A percentile compares a stretch with the other conserved stretches of the same genome.
phyloP scores from a whole-genome alignment of 2,113 vertebrate species.

The Vanacampus margaritifer region DNA sequence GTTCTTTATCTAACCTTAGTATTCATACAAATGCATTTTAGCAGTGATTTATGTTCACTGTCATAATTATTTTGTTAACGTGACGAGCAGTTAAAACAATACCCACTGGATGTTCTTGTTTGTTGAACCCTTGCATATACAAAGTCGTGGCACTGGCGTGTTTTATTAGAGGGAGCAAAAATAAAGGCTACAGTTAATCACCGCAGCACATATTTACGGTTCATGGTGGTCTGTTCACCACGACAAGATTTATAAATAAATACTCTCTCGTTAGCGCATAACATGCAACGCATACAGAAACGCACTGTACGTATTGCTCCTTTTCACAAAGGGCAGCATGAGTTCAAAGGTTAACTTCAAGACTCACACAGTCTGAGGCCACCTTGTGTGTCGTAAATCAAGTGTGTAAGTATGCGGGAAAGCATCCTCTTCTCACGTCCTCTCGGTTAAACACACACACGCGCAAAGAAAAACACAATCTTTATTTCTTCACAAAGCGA shows the following conservation, averaged over 20 bases:
- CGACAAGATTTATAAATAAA: constrained; percentile 4
- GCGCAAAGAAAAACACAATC: constrained; percentile 14
- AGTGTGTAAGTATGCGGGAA: constrained; percentile 37
- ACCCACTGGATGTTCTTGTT: constrained; percentile 1
- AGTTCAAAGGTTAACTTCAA: constrained; percentile 27
- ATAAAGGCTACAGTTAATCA: constrained; percentile 4
- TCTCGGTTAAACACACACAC: constrained; percentile 35
- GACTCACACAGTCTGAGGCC: constrained; percentile 23
- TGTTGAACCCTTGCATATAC: background rate
- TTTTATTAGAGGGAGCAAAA: background rate
- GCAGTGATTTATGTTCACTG: background rate
- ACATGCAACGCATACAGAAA: background rate
- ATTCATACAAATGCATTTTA: too few species aligned
- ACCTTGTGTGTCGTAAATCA: constrained; percentile 54
- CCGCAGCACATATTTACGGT: constrained; percentile 11
- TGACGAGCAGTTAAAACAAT: background rate
- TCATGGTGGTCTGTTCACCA: constrained; percentile 10
- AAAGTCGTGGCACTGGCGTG: background rate
- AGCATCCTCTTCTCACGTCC: constrained; percentile 53
- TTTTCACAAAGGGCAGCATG: constrained; percentile 10
- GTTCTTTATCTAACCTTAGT: too few species aligned
- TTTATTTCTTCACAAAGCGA: constrained; percentile 18
- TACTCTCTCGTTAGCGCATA: constrained; percentile 3
- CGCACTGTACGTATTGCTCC: constrained; percentile 9
- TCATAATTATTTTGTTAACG: background rate